Base-by-base conservation (phyloP, 2,113 vertebrate species). In the Bufo bufo region DNA sequence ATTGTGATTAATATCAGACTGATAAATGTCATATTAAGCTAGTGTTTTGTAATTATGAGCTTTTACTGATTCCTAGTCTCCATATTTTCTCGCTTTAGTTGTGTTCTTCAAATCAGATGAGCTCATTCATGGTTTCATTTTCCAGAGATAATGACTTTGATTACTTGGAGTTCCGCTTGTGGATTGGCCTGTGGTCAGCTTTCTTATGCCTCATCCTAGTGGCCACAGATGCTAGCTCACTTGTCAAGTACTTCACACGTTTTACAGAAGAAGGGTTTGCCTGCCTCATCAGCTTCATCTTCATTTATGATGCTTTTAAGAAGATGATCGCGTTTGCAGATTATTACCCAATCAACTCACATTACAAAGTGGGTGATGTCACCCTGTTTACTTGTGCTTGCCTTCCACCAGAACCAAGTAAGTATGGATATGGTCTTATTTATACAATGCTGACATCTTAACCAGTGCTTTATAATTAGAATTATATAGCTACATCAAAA, bases 201-300 rank as follows among this genome's bases (percentile, higher is more conserved):
- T 97, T 99, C 92, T 91, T 96, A 90, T 99, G 98, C 94, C 94
- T 99, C 84, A 14, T 96, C 14, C 94, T 99, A 0, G 98, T 99
- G 4, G 98, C 96, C 20, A 99, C 98, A 0, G 98, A 99, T 0
- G 98, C 98, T 93, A 99, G 98, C 91, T 99, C 95, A 93, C 88
- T 99, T 92, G 98, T 99, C 80, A 97, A 99, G 92, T 99, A 99
- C 92, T 99, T 99, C 89, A 99, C 98, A 10, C 97, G 98, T 33
- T 99, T 99, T 95, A 99, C 98, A 0, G 98, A 99, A 84, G 98
- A 99, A 89, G 98, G 98, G 0, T 99, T 99, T 91, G 98, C 98
- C 20, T 98, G 97, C 33, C 95, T 99, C 8, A 99, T 99, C 91
- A 99, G 98, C 94, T 99, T 99, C 96, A 99, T 99, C 91, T 99